Conservation (phyloP, 2,113 vertebrate genomes). For the Vidua macroura region DNA sequence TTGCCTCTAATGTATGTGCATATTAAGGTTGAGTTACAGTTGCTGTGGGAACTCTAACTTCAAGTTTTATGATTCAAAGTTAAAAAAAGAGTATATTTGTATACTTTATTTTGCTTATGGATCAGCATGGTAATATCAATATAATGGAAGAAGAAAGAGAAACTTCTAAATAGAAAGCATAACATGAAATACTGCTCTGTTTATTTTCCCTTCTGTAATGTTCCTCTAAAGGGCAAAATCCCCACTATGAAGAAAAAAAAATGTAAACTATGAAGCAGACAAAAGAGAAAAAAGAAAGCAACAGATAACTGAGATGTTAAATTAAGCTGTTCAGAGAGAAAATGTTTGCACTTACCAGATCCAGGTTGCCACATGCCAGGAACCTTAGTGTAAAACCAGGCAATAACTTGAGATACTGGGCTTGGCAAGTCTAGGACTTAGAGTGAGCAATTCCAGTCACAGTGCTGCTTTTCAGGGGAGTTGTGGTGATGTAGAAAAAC, state of each 20-base stretch:
- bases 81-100: background rate
- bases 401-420: background rate
- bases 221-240: background rate
- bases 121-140: constrained; percentile 29
- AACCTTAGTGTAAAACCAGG: background rate
- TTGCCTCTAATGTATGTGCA: constrained; percentile 26
- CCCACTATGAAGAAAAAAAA: background rate
- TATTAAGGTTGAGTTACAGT: constrained; percentile 34
- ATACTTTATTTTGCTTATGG: constrained; percentile 26
- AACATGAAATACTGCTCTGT: background rate
- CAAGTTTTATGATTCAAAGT: constrained; percentile 25
- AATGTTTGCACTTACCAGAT: background rate
- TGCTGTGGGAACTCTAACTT: constrained; percentile 61
- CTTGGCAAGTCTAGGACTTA: background rate
- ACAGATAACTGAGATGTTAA: background rate
- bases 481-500: background rate
- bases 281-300: background rate
- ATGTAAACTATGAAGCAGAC: background rate
- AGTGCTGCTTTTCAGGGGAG: background rate
- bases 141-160: constrained; percentile 4
- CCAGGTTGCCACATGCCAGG: background rate
- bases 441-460: background rate
- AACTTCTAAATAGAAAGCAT: background rate
- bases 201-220: background rate
- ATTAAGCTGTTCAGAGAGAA: background rate